Evolutionary conservation across 2,797 vertebrate species (phyloP).

Genomic region (Lophius americanus): DNA sequence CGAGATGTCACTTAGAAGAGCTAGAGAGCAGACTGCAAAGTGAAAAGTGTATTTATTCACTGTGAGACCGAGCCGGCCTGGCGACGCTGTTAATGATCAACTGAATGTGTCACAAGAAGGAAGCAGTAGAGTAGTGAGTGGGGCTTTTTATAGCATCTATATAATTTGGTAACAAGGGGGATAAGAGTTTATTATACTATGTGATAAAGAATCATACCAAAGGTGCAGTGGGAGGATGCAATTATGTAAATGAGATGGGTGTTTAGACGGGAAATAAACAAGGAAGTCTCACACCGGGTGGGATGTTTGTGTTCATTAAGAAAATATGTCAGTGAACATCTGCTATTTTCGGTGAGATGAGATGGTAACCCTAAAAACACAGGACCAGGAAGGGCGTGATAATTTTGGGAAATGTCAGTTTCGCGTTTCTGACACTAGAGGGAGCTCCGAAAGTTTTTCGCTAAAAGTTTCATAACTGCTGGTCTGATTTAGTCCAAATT

Average conservation of each 20-base stretch:
- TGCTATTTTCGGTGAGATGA: too few relatives aligned
- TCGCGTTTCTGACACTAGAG: too few relatives aligned
- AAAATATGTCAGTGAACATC: too few relatives aligned
- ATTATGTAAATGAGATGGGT: conserved; percentile 70
- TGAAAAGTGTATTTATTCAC: conserved; percentile 45
- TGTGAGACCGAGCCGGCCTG: not conserved
- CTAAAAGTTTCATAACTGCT: too few relatives aligned
- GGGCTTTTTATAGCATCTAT: conserved; percentile 69
- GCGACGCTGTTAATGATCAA: conserved; percentile 53
- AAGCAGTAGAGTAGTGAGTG: conserved; percentile 49
- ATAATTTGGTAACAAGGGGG: conserved; percentile 75
- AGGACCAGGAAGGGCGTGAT: too few relatives aligned
- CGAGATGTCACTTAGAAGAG: conserved; percentile 27
- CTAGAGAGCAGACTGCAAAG: conserved; percentile 38
- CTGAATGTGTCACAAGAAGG: conserved; percentile 40
- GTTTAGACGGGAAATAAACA: conserved; percentile 62
- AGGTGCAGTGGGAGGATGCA: conserved; percentile 64
- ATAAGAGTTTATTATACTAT: conserved; percentile 70
- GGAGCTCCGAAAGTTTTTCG: too few relatives aligned
- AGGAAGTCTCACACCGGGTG: conserved; percentile 17
- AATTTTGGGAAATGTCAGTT: too few relatives aligned
- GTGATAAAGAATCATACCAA: conserved; percentile 75
- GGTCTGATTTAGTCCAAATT: too few relatives aligned
- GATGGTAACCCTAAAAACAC: too few relatives aligned
- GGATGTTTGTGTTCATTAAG: conserved; percentile 5